phyloP scores from a whole-genome alignment of 2,113 vertebrate genomes.

The Lepus americanus region DNA sequence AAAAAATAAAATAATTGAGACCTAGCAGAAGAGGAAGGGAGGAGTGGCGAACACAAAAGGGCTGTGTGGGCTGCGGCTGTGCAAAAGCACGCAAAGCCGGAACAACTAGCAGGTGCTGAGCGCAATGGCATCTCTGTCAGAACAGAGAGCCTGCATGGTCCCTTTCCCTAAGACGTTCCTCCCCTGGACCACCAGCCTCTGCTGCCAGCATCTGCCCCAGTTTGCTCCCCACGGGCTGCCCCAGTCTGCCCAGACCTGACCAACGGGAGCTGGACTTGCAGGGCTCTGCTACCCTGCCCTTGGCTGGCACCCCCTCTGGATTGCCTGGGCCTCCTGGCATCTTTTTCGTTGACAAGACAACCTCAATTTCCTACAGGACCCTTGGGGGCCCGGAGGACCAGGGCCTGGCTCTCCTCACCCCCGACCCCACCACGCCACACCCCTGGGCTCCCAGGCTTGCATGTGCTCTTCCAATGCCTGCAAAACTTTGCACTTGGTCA shows the following conservation, averaged over 20 bases:
- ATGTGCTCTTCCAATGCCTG: background rate
- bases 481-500: background rate
- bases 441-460: too few species aligned
- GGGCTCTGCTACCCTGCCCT: rapidly evolving
- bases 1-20: background rate
- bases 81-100: background rate
- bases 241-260: rapidly evolving
- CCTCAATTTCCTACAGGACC: background rate
- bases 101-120: too few species aligned
- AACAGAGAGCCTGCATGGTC: background rate
- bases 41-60: background rate
- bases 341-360: background rate
- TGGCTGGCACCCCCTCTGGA: rapidly evolving
- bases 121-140: background rate
- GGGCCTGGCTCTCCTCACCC: background rate
- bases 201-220: background rate
- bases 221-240: rapidly evolving
- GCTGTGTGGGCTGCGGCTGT: rapidly evolving
- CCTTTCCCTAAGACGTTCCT: background rate
- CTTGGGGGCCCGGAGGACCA: rapidly evolving
- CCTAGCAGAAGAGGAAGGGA: background rate
- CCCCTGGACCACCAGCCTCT: background rate
- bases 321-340: rapidly evolving
- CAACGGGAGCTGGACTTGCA: too few species aligned
- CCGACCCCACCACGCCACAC: rapidly evolving